phyloP scores from a whole-genome alignment of 2,888 invertebrate genomes.

The Amblyjoppa proteus region DNA sequence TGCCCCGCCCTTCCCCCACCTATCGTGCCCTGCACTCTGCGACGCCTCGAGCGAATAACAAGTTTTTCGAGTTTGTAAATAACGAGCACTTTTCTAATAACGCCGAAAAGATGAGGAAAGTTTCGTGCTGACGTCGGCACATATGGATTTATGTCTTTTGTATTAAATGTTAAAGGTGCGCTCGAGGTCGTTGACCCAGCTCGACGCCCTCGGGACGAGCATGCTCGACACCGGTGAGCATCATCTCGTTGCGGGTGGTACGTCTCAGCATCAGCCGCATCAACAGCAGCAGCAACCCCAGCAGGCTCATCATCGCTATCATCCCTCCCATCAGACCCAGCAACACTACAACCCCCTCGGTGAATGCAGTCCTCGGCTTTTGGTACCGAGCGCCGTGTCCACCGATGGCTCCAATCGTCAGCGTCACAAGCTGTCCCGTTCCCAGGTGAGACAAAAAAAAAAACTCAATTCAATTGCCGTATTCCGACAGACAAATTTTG shows the following conservation, averaged over 20 bases:
- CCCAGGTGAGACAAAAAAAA: constrained; percentile 85
- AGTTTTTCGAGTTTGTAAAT: too few relatives aligned
- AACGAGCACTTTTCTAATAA: background rate
- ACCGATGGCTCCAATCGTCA: constrained; percentile 84
- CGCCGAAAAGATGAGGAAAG: background rate
- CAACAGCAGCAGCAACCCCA: constrained; percentile 84
- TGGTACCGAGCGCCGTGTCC: constrained; percentile 84
- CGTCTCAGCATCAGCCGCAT: constrained; percentile 81
- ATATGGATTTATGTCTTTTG: background rate
- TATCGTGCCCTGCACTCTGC: too few relatives aligned
- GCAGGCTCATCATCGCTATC: constrained; percentile 81
- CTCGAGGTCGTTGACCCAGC: constrained; percentile 90
- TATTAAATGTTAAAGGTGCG: constrained; percentile 86
- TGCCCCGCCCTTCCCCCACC: too few relatives aligned
- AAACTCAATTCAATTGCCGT: constrained; percentile 17
- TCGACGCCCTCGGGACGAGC: constrained; percentile 88
- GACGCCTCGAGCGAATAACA: too few relatives aligned
- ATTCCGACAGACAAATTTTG: background rate
- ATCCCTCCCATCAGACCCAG: constrained; percentile 71
- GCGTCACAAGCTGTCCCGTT: constrained; percentile 87
- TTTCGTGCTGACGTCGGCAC: background rate
- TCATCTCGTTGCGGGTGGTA: constrained; percentile 75
- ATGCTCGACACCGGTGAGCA: constrained; percentile 83
- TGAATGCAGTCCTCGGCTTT: constrained; percentile 85
- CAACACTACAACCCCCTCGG: constrained; percentile 76